Base-by-base conservation (phyloP, 2,888 invertebrate species). In the Melieria omissa region DNA sequence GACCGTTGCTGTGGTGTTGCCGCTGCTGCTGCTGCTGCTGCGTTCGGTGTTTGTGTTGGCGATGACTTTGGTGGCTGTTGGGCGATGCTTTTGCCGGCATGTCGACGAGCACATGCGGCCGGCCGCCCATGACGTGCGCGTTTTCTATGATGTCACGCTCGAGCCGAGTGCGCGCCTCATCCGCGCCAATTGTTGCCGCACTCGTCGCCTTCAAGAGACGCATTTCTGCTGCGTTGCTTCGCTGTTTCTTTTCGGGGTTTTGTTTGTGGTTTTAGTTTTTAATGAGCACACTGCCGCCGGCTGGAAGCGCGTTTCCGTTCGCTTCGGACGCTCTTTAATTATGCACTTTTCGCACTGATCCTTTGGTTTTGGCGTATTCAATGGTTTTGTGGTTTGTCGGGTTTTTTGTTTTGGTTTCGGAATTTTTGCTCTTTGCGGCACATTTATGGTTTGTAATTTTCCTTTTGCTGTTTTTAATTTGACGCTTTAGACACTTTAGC, bases 91-190 rank as follows among this genome's bases (percentile, higher is more conserved):
- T 29, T 29, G 29, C 29, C 29, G 29, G 29, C 29, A 29, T 29
- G 29, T 29, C 29, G 29, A 29, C 29, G 29, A 29, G 29, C 29
- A 29, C 29, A 29, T 29, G 29, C 29, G n/a, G 14, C 29, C 29
- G 10, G n/a, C 16, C 71, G 63, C 70, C 29, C 71, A 74, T 74
- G 10, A 75, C 69, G 65, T 76, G 76, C 63, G 74, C 70, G 49
- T 76, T 76, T 64, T 75, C 75, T 64, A 67, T 67, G 60, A 61
- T 67, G 60, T 67, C 67, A 61, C 14, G 49, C 44, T 49, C 49
- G 60, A 67, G 44, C 49, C 61, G 67, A 42, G 67, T 29, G 7
- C 61, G 49, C n/a, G 60, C 52, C 42, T 44, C 60, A 44, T 29
- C 29, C 29, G 58, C 54, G 44, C 42, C n/a, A 57, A 44, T 65